phyloP scores from a whole-genome alignment of 2,888 invertebrate genomes.

The Mechanitis mazaeus region DNA sequence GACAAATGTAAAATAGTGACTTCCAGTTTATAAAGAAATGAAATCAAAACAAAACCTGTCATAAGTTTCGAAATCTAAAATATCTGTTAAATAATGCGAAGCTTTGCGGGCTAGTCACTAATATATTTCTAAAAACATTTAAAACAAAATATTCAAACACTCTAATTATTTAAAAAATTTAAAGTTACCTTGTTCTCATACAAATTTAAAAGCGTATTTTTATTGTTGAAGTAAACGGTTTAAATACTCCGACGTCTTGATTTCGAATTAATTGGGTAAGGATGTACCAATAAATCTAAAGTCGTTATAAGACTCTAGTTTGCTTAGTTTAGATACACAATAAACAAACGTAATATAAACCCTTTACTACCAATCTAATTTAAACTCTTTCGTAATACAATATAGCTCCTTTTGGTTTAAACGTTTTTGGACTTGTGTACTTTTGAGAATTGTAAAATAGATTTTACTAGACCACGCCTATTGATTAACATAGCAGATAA shows the following conservation, averaged over 20 bases:
- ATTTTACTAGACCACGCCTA: conserved; percentile 65
- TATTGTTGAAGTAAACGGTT: conserved; percentile 21
- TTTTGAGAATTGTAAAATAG: conserved; percentile 37
- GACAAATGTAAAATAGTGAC: no score
- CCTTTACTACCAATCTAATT: conserved; percentile 19
- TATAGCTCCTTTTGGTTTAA: conserved; percentile 28
- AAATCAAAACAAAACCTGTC: no score
- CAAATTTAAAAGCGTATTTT: no score
- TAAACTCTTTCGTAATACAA: conserved; percentile 20
- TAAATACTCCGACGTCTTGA: conserved; percentile 54
- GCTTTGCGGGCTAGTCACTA: no score
- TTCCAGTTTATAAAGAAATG: no score
- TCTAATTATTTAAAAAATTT: no score
- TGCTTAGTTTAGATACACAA: conserved; percentile 41
- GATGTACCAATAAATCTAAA: conserved; percentile 61
- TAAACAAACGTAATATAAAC: conserved; percentile 9
- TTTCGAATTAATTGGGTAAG: conserved; percentile 58
- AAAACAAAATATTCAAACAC: no score
- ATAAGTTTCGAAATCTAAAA: no score
- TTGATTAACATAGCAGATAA: conserved; percentile 68
- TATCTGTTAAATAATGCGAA: no score
- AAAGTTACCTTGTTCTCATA: no score
- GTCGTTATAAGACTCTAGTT: conserved; percentile 56
- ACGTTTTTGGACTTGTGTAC: conserved; percentile 19
- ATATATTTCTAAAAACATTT: no score